phyloP scores from a whole-genome alignment of 2,888 invertebrate species.

The Idaea aversata region DNA sequence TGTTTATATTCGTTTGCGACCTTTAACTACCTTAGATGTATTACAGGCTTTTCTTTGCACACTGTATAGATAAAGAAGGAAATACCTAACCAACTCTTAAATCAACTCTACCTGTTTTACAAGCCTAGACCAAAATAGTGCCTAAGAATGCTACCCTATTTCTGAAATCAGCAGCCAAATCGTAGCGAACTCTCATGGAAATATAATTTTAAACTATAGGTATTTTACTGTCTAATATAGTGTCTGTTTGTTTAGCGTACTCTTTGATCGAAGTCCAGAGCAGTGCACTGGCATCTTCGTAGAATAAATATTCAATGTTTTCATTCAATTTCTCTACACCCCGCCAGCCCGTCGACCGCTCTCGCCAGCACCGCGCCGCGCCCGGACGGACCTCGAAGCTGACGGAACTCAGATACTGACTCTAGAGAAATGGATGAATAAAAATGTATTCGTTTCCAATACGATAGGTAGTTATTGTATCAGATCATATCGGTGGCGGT shows the following conservation, averaged over 20 bases:
- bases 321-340: slow-evolving; percentile 68
- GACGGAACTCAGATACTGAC: slow-evolving; percentile 45
- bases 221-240: not conserved
- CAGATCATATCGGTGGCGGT: not conserved
- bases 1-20: no score
- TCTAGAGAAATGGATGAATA: slow-evolving; percentile 25
- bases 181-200: not conserved
- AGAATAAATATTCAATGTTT: slow-evolving; percentile 77
- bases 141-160: slow-evolving; percentile 2
- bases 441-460: slow-evolving; percentile 20
- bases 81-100: no score
- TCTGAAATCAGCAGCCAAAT: not conserved
- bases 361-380: slow-evolving; percentile 18
- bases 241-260: not conserved
- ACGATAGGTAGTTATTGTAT: slow-evolving; percentile 10
- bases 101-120: no score
- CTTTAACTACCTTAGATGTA: no score
- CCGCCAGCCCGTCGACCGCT: slow-evolving; percentile 19
- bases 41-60: no score
- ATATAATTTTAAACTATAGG: no score
- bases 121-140: not conserved
- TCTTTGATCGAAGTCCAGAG: slow-evolving; percentile 34
- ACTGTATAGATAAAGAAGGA: no score
- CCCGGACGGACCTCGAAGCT: slow-evolving; percentile 35
- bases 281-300: slow-evolving; percentile 54